phyloP scores from a whole-genome alignment of 2,888 invertebrate species.

The Caenorhabditis parvicauda region DNA sequence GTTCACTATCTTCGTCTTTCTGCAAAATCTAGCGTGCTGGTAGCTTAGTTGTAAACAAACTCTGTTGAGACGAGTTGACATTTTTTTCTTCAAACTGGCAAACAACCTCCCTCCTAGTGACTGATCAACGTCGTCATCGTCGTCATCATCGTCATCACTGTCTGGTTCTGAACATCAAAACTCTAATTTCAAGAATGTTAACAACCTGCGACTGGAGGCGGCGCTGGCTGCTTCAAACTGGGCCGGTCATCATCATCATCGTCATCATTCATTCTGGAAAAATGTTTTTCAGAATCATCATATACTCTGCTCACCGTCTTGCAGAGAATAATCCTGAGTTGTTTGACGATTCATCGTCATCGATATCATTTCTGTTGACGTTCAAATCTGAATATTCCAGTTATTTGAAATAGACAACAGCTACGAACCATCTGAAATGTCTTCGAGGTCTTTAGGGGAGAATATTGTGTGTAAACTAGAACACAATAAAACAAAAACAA shows the following conservation, averaged over 20 bases:
- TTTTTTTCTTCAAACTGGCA: constrained; percentile 37
- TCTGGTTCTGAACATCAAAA: no score
- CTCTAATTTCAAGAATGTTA: no score
- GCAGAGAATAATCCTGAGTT: no score
- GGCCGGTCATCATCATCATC: constrained; percentile 12
- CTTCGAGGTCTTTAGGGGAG: constrained; percentile 48
- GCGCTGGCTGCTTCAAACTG: constrained; percentile 11
- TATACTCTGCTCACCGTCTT: no score
- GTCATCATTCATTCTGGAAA: constrained; percentile 6
- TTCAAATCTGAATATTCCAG: constrained; percentile 13
- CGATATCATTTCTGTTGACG: not conserved
- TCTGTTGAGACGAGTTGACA: constrained; percentile 20
- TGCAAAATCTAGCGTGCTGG: constrained; percentile 5
- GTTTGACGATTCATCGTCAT: constrained; percentile 9
- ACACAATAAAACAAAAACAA: constrained; percentile 58
- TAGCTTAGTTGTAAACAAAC: not conserved
- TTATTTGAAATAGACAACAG: not conserved
- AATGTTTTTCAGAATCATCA: no score
- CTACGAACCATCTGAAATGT: constrained; percentile 24
- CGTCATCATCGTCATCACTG: constrained; percentile 32
- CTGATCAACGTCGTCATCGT: constrained; percentile 28
- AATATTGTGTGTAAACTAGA: constrained; percentile 56
- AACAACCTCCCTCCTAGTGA: constrained; percentile 33
- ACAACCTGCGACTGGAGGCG: constrained; percentile 11
- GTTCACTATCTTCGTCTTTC: no score